A percentile compares a stretch with the other conserved stretches of the same genome.
phyloP scores from a whole-genome alignment of 1,140 invertebrate genomes.

The Halesus radiatus region DNA sequence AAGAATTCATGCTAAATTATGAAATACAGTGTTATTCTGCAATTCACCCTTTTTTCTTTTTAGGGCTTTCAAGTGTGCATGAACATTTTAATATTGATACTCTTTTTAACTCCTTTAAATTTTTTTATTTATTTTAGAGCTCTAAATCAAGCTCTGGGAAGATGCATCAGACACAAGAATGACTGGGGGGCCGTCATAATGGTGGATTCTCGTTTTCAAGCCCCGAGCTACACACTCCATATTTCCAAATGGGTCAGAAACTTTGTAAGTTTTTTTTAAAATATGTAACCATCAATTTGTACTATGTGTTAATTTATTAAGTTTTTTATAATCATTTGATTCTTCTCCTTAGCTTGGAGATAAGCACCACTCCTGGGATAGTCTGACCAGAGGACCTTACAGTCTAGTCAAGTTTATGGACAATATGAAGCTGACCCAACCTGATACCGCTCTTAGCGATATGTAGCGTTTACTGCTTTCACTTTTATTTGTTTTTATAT shows the following conservation, averaged over 20 bases:
- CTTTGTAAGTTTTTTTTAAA: slow-evolving; percentile 62
- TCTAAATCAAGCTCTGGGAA: slow-evolving; percentile 67
- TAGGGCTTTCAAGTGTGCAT: too few species aligned
- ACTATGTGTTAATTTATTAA: too few species aligned
- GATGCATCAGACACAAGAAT: slow-evolving; percentile 64
- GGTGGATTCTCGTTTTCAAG: slow-evolving; percentile 61
- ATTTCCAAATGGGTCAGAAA: slow-evolving; percentile 63
- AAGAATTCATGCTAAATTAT: too few species aligned
- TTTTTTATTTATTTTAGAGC: slow-evolving; percentile 59
- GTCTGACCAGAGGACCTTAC: slow-evolving; percentile 60
- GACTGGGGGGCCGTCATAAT: slow-evolving; percentile 69
- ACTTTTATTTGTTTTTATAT: too few species aligned
- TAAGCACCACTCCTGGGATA: slow-evolving; percentile 63
- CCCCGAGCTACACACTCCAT: slow-evolving; percentile 59
- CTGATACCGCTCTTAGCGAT: slow-evolving; percentile 40
- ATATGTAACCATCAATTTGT: too few species aligned
- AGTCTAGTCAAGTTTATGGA: slow-evolving; percentile 63
- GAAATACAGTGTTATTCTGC: too few species aligned
- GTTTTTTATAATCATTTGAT: background rate
- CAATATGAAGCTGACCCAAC: slow-evolving; percentile 59
- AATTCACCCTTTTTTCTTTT: too few species aligned
- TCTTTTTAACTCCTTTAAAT: background rate
- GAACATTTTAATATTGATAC: too few species aligned
- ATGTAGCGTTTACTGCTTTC: too few species aligned
- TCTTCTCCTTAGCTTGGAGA: slow-evolving; percentile 59